Percentiles rank a stretch among this genome's conserved stretches.
Conservation (phyloP, 2,888 invertebrate species). For the Hyalella azteca region DNA sequence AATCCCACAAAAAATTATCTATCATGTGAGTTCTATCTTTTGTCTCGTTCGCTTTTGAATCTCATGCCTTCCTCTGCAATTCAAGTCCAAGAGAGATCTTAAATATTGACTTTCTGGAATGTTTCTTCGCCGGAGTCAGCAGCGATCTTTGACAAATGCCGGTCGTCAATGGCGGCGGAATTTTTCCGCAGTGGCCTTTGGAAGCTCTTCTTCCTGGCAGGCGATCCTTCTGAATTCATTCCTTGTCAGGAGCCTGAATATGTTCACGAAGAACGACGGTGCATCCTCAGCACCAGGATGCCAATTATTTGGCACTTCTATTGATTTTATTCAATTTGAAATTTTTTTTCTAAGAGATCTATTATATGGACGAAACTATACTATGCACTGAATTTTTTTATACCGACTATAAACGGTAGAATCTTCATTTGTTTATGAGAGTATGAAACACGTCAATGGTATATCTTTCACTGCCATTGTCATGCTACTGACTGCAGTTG, state of each 20-base stretch:
- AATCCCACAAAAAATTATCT: background rate
- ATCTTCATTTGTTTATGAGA: too few species aligned
- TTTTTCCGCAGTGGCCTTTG: background rate
- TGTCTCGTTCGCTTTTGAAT: background rate
- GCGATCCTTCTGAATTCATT: slow-evolving; percentile 22
- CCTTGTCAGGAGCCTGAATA: background rate
- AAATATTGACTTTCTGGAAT: background rate
- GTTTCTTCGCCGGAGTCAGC: background rate
- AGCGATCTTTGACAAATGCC: slow-evolving; percentile 15
- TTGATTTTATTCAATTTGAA: too few species aligned
- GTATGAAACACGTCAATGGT: too few species aligned
- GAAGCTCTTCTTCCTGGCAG: background rate
- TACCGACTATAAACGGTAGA: too few species aligned
- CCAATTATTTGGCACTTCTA: too few species aligned
- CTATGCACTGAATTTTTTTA: too few species aligned
- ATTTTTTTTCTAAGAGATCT: too few species aligned
- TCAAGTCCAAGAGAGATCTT: background rate
- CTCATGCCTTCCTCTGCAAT: background rate
- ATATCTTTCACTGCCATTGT: too few species aligned
- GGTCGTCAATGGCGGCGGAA: slow-evolving; percentile 1
- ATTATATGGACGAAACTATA: too few species aligned
- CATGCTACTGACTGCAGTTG: too few species aligned
- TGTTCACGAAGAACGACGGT: too few species aligned
- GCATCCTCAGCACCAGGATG: too few species aligned
- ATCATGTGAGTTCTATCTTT: background rate